Percentiles rank a stretch among this genome's conserved stretches.
These are phyloP conservation scores for Hyposoter dolosus DNA, from an alignment of 2,888 invertebrate species.

Conservation along the genomic window DNA sequence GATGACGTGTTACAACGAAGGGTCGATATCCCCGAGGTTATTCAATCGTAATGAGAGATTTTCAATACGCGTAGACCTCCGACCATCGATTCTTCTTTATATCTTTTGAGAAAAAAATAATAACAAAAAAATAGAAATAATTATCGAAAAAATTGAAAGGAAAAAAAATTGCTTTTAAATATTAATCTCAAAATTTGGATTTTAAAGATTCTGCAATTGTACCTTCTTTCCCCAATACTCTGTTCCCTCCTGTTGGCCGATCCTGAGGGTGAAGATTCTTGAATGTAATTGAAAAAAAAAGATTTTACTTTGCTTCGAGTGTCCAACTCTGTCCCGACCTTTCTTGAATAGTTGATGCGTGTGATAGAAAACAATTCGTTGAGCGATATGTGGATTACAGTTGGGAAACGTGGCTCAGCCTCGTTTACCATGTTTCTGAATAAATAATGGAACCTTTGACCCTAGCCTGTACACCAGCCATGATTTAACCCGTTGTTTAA, in stretches of 20 bases:
- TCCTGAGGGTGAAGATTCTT: too few species aligned
- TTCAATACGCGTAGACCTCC: neutral
- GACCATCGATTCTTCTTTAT: neutral
- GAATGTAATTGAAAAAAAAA: too few species aligned
- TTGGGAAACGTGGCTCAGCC: neutral
- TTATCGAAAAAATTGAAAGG: neutral
- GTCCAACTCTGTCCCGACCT: neutral
- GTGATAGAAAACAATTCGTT: neutral
- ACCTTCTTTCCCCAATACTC: too few species aligned
- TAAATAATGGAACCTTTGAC: conserved; percentile 61
- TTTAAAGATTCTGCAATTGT: too few species aligned
- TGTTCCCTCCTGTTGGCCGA: too few species aligned
- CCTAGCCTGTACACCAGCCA: conserved; percentile 32
- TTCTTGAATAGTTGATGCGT: neutral
- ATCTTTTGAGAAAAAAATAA: neutral
- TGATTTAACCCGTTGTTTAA: conserved; percentile 79
- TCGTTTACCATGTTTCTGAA: conserved; percentile 57
- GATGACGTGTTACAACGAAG: conserved; percentile 61
- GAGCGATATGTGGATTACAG: neutral
- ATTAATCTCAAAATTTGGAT: neutral
- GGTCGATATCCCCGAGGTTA: conserved; percentile 31
- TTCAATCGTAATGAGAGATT: neutral
- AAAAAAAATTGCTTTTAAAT: neutral
- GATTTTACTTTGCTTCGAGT: neutral
- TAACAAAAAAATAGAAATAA: neutral